Base-by-base conservation (phyloP, 2,797 vertebrate species). In the Cynodonichthys magdalenae region DNA sequence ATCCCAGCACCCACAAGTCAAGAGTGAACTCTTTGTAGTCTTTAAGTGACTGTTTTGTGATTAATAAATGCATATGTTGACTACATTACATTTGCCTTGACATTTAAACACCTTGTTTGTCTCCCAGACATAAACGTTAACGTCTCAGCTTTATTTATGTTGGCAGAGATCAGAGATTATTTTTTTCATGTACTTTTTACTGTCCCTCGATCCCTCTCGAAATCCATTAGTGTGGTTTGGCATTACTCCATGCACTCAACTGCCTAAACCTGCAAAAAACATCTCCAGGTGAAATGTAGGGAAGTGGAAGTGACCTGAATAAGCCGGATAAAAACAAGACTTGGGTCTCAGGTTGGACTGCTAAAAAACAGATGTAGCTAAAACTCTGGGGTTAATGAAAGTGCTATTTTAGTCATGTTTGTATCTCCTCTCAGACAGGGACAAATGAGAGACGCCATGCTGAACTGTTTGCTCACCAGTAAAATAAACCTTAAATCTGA, bases 1-100 rank as follows among this genome's bases (percentile, higher is more conserved):
- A 72, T 87, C 77, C 74, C 64, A 65, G 74, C 85, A 83, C 82
- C 78, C 57, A 17, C 15, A 41, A 65, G 57, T 69, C 80, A 71
- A 81, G 63, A 67, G 75, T 53, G 75, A 85, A 74, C 66, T 76
- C 56, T 75, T 71, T 81, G 52, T 69, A 66, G 74, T 82, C 83
- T 59, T 6, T 58, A 65, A 80, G 79, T 86, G 59, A 74, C 77
- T 66, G 75, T 90, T 90, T 71, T 15, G 44, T 92, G 90, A 93
- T 73, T 85, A 91, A 91, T 89, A 12, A 79, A 89, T 92, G 86
- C 90, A 92, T 85, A 90, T 93, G 91, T 86, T 83, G 78, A 88
- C 86, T 75, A 80, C 91, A 92, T 92, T 88, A 84, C 69, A 85
- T 82, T 86, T 74, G 79, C 77, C 69, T 59, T 91, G 90, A 90